Percentiles rank a stretch among this genome's conserved stretches.
Evolutionary conservation across 2,113 vertebrate species (phyloP).

Genomic region (Riparia riparia): DNA sequence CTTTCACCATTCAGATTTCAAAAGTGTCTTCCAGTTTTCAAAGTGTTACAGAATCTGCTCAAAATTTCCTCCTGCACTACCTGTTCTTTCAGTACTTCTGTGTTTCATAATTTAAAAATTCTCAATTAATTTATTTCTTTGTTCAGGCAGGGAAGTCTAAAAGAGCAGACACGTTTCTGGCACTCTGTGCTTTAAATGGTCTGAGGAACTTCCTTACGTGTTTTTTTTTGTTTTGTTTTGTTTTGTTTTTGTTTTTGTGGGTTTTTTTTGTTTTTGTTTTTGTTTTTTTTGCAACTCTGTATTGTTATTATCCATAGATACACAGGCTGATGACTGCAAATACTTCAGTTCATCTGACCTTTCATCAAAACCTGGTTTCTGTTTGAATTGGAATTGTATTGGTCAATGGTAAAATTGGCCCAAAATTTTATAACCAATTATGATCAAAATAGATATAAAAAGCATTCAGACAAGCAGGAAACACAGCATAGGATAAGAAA

Average conservation of each 20-base stretch:
- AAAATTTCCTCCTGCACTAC: not conserved
- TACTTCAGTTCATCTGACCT: not conserved
- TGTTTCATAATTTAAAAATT: not conserved
- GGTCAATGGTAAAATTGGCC: not conserved
- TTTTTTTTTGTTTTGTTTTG: not conserved
- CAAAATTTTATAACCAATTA: not conserved
- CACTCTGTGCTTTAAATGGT: not conserved
- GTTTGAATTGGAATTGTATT: not conserved
- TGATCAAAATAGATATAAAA: not conserved
- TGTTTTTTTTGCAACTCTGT: not conserved
- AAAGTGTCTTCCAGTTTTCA: not conserved
- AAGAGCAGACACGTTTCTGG: not conserved
- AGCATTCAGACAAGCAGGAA: not conserved
- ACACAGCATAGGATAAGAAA: not conserved
- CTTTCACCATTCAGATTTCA: not conserved
- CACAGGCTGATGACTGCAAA: not conserved
- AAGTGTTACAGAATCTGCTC: not conserved
- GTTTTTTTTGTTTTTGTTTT: not conserved
- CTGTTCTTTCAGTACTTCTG: not conserved
- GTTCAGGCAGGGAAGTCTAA: not conserved
- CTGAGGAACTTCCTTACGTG: not conserved
- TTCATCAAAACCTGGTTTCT: not conserved
- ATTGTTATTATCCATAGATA: not conserved
- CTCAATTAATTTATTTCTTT: not conserved
- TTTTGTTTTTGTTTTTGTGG: too few species aligned